Evolutionary conservation across 2,888 invertebrate genomes (phyloP), one percentile per base, ranked within the genome.

Genomic region (Scelioninae gen. 2): DNA sequence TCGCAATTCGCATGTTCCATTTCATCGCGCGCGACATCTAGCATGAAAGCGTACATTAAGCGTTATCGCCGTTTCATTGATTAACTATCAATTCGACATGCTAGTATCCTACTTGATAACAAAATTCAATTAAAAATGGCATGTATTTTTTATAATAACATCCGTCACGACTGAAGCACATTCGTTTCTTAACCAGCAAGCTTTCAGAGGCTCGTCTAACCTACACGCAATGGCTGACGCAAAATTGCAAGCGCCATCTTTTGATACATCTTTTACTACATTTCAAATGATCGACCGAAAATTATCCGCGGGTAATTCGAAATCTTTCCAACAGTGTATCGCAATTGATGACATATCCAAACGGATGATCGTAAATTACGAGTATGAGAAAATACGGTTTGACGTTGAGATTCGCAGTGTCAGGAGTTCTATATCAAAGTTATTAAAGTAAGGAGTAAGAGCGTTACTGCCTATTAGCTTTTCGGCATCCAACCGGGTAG

Each of bases 391-490:
- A 10, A 63, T 61, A 53, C 68, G 73, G 73, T 73, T 68, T 53
- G 41, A 58, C 53, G 58, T 73, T 63, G 68, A 73, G 68, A 22
- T 41, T 63, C 53, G 31, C 52, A 48, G 50, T 65, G 39, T 18
- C 46, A 53, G 68, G 57, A 73, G 45, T 57, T 50, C 45, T 63
- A 73, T 73, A 65, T 72, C 60, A 72, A 68, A 68, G 46, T 67
- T 60, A 67, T 52, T 22, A 11, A 65, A 43, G 25, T 60, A 72
- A 65, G 41, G 15, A 55, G 16, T 65, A 65, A 61, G 55, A 61
- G 48, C 67, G 65, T 72, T 61, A 61, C 46, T 67, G 67, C 72
- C 67, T 73, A 63, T 68, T 73, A 73, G 73, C 73, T 73, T 73
- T 73, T 73, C 63, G 57, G 65, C 9, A 55, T 45, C 31, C 43